Evolutionary conservation across 2,888 invertebrate genomes (phyloP).

Genomic region (Tyria jacobaeae): DNA sequence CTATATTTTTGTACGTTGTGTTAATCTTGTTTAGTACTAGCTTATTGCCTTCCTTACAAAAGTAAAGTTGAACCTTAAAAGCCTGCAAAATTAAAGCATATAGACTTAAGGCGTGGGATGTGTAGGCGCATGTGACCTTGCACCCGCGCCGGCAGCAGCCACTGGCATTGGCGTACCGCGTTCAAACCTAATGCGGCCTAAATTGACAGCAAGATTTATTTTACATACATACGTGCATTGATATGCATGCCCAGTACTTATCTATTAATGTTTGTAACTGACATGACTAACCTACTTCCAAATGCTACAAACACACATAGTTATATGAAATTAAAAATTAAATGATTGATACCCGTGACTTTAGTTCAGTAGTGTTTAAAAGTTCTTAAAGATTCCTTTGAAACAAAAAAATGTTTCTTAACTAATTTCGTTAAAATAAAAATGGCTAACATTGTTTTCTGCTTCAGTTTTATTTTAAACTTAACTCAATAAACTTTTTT

Average conservation of each 20-base stretch:
- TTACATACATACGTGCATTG: conserved; percentile 29
- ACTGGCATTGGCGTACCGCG: conserved; percentile 64
- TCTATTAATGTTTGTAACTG: background rate
- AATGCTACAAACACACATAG: background rate
- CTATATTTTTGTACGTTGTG: too few relatives aligned
- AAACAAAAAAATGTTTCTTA: too few relatives aligned
- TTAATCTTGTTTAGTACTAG: background rate
- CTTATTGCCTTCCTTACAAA: background rate
- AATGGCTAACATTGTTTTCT: too few relatives aligned
- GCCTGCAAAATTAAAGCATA: conserved; percentile 22
- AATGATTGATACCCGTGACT: background rate
- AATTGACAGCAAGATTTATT: conserved; percentile 51
- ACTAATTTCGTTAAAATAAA: too few relatives aligned
- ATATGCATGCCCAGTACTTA: background rate
- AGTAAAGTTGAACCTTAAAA: conserved; percentile 1
- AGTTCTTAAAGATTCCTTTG: background rate
- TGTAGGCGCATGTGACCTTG: conserved; percentile 74
- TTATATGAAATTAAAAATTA: too few relatives aligned
- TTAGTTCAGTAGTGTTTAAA: background rate
- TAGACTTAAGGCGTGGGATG: conserved; percentile 53
- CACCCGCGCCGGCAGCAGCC: conserved; percentile 54
- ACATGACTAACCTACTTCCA: background rate
- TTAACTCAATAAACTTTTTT: too few relatives aligned
- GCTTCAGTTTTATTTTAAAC: too few relatives aligned
- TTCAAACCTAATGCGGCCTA: conserved; percentile 66